A percentile compares a stretch with the other conserved stretches of the same genome.
These are phyloP conservation scores for Axea sp. DNA, from an alignment of 2,888 invertebrate genomes.

Conservation along the genomic window DNA sequence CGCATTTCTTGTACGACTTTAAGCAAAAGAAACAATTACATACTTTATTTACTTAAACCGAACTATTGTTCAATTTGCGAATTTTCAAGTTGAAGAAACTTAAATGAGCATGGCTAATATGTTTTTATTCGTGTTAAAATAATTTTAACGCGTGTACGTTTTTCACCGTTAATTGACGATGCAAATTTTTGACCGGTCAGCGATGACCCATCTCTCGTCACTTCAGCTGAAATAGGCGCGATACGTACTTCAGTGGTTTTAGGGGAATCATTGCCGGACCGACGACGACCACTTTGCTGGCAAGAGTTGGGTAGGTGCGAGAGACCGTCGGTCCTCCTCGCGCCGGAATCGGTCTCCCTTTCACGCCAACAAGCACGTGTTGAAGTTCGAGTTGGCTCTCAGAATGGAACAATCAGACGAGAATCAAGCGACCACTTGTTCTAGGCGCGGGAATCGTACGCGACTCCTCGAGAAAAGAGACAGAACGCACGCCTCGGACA, in stretches of 20 bases:
- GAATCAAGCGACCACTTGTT: slow-evolving; percentile 79
- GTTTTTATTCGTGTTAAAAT: too few relatives aligned
- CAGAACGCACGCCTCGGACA: slow-evolving; percentile 67
- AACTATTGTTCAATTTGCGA: too few relatives aligned
- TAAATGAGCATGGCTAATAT: too few relatives aligned
- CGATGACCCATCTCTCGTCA: too few relatives aligned
- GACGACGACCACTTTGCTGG: slow-evolving; percentile 54
- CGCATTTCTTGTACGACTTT: too few relatives aligned
- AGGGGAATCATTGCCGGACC: slow-evolving; percentile 38
- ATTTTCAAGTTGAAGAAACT: too few relatives aligned
- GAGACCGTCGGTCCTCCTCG: slow-evolving; percentile 33
- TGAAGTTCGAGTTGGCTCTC: slow-evolving; percentile 69
- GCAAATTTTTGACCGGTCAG: too few relatives aligned
- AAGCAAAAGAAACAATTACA: too few relatives aligned
- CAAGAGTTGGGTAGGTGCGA: slow-evolving; percentile 61
- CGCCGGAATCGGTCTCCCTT: slow-evolving; percentile 47
- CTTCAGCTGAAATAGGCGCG: slow-evolving; percentile 38
- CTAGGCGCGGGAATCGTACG: slow-evolving; percentile 68
- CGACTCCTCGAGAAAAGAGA: slow-evolving; percentile 69
- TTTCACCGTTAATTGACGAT: too few relatives aligned
- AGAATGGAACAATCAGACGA: slow-evolving; percentile 79
- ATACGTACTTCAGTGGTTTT: slow-evolving; percentile 51
- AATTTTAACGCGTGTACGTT: too few relatives aligned
- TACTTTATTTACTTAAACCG: too few relatives aligned
- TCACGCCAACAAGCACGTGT: slow-evolving; percentile 59